phyloP scores from a whole-genome alignment of 2,888 invertebrate species.

The Hemistola chrysoprasaria region DNA sequence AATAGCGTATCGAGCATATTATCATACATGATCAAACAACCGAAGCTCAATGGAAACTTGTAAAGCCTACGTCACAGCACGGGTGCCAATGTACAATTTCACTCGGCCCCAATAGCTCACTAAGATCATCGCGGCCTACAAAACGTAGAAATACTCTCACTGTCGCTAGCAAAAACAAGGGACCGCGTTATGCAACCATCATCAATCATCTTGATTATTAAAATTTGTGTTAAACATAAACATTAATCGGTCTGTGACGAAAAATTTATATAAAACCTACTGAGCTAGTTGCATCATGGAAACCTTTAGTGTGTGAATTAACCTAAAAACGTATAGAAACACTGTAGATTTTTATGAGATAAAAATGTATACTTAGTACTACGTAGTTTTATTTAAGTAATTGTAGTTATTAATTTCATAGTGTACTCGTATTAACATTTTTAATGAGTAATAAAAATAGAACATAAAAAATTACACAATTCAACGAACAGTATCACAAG shows the following conservation, averaged over 20 bases:
- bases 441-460: too few relatives aligned
- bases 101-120: conserved; percentile 51
- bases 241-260: conserved; percentile 12
- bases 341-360: too few relatives aligned
- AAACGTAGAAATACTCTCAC: conserved; percentile 66
- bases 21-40: too few relatives aligned
- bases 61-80: neutral
- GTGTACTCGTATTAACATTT: too few relatives aligned
- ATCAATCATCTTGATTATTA: conserved; percentile 26
- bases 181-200: conserved; percentile 36
- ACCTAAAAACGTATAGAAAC: too few relatives aligned
- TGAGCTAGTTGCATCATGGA: too few relatives aligned
- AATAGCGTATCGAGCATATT: too few relatives aligned
- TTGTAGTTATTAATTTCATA: too few relatives aligned
- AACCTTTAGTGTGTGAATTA: neutral
- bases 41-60: conserved; percentile 14
- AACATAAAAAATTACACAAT: neutral
- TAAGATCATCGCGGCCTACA: conserved; percentile 64
- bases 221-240: conserved; percentile 11
- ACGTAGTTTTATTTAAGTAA: too few relatives aligned
- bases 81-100: conserved; percentile 39
- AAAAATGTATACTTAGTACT: too few relatives aligned
- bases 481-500: conserved; percentile 9
- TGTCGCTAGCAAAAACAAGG: conserved; percentile 42
- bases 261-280: conserved; percentile 3